phyloP scores from a whole-genome alignment of 2,113 vertebrate genomes.

The Aegotheles bennettii region DNA sequence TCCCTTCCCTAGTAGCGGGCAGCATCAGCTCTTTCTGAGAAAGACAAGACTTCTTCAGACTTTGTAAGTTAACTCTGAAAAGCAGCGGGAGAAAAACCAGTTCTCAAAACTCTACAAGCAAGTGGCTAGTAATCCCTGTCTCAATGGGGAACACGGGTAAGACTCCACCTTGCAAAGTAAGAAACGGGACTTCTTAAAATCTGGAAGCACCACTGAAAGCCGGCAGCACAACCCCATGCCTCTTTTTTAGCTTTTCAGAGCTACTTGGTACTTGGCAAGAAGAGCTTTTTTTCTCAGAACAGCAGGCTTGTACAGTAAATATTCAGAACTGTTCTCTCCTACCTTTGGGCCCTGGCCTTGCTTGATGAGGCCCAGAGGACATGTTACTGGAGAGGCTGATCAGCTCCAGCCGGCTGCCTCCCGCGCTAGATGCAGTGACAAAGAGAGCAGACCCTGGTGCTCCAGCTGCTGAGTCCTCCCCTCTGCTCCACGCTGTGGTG shows the following conservation, averaged over 20 bases:
- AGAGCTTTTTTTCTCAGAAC: neutral
- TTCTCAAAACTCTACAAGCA: neutral
- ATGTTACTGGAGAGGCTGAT: neutral
- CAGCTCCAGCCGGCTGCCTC: neutral
- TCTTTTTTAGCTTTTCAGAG: neutral
- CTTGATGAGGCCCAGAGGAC: neutral
- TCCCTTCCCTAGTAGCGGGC: neutral
- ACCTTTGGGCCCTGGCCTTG: neutral
- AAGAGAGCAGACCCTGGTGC: neutral
- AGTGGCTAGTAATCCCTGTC: neutral
- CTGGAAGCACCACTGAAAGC: neutral
- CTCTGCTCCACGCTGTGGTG: neutral
- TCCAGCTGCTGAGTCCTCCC: neutral
- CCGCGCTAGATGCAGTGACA: neutral
- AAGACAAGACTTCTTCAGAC: neutral
- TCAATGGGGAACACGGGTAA: neutral
- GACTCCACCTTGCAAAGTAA: neutral
- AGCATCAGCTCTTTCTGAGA: neutral
- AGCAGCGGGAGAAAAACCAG: neutral
- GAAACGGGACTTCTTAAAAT: neutral
- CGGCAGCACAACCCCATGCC: neutral
- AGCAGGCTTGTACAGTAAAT: neutral
- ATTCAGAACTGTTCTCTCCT: neutral
- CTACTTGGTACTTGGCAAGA: neutral
- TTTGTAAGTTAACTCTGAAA: neutral